Base-by-base conservation (phyloP, 2,797 vertebrate species). In the Anguilla anguilla region DNA sequence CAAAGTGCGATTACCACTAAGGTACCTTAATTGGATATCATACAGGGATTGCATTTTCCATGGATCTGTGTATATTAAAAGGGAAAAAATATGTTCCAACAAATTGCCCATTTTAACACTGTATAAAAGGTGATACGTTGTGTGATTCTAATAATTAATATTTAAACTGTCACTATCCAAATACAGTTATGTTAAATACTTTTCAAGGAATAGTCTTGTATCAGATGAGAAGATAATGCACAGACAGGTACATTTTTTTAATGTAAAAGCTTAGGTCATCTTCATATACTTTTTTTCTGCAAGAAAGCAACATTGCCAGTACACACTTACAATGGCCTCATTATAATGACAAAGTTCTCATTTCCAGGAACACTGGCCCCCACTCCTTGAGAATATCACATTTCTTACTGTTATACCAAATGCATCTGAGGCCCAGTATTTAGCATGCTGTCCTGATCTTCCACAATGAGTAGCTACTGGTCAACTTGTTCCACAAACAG, bases 141-240 rank as follows among this genome's bases (percentile, higher is more conserved):
- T 43, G 35, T 19, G 13, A 43, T 39, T 19, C 35, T 39, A 74
- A 74, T 74, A 25, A 28, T n/a, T 28, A n/a, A 69, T 69, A 25
- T 69, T n/a, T n/a, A 69, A 69, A 69, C 6, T 3, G 15, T 59
- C 57, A n/a, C 64, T 28, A 69, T 25, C 64, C 64, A 69, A 69
- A 69, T 69, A 31, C 35, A 77, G 74, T 77, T 43, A 77, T 77
- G 35, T 77, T 77, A 77, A 77, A 17, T 77, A 22, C 15, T 77
- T 43, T 77, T 35, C 11, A 39, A 77, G 0, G 3, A 39, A 77
- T 43, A 43, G 28, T 77, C 74, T 13, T 77, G 39, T 39, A 39
- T 39, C 74, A 43, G 74, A 77, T 6, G 74, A 77, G 13, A 43
- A 39, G 2, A 43, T 17, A 77, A 77, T 69, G n/a, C 13, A 77